Evolutionary conservation across 2,113 vertebrate genomes (phyloP), one percentile per base, ranked within the genome.

Genomic region (Melanotaenia duboulayi): DNA sequence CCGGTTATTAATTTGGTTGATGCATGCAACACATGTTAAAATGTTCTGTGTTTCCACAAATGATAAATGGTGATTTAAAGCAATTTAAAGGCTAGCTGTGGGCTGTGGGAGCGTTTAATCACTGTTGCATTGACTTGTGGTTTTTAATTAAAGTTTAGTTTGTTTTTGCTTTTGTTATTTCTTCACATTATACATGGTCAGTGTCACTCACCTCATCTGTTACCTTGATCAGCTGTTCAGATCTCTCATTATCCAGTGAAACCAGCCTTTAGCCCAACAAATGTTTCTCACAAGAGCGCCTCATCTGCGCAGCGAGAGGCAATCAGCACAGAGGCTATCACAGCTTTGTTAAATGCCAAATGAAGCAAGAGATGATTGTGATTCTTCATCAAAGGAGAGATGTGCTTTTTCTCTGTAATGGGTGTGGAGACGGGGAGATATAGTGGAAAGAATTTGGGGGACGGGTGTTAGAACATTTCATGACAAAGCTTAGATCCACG

Each of bases 341-440:
- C 74, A 84, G 89, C 83, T 81, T 81, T 84, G 78, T 87, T 89
- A 91, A 92, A 93, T 90, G 90, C 76, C 90, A 89, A 87, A 89
- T 83, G 70, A 88, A 80, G 80, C 60, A 17, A 55, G 80, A 68
- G 83, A 83, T 84, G 74, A 84, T 80, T 87, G 76, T 75, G 62
- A 71, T 69, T 67, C 80, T 80, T 78, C 84, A 87, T 90, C 86
- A 92, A 80, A 89, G 78, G 62, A 48, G 50, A 59, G 61, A 78
- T 48, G 60, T 23, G 55, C 61, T 58, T 74, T 56, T 68, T 44
- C 50, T 44, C 52, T 66, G 23, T 83, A 69, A 89, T 72, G 67
- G 57, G 58, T 54, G 76, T 65, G 77, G 68, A 78, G 71, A 78
- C 1, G 42, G 67, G 9, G 66, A 63, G 83, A 84, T 79, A 37